Evolutionary conservation across 2,113 vertebrate genomes (phyloP), one percentile per base, ranked within the genome.

Genomic region (Entelurus aequoreus): DNA sequence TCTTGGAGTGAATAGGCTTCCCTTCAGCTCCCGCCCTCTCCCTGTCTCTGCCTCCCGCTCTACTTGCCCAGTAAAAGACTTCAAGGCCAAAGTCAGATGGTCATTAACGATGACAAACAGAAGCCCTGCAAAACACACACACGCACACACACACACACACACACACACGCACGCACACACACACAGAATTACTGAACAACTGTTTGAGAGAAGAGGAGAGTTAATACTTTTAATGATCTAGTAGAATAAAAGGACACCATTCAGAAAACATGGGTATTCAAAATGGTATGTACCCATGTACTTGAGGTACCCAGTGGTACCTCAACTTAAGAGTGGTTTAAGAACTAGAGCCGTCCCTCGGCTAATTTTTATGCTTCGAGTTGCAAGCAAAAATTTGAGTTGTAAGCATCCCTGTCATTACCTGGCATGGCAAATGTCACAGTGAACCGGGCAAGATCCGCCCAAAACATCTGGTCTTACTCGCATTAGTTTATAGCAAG

Each of bases 41-140:
- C 28, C 56, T 21, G 40, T 48, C 52, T 19, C 62, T 47, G 8
- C 35, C 54, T 36, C 37, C 14, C 36, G 42, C 16, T 42, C 28
- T 65, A 46, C 67, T 74, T 47, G 68, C 74, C 74, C 78, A 80
- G 76, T 80, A 65, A 83, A 88, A 85, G 76, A 85, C 86, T 85
- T 86, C 77, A 86, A 85, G 86, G 84, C 80, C 81, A 83, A 82
- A 85, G 82, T 86, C 82, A 86, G 79, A 86, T 81, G 80, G 80
- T 72, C 80, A 81, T 84, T 84, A 84, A 86, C 66, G 73, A 65
- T 83, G 84, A 86, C 80, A 55, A 80, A 72, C 69, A 79, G 59
- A 76, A 71, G 68, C 64, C 54, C 44, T 53, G 60, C 56, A 40
- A 47, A 14, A 42, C n/a, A 6, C 38, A 10, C 38, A 16, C 14